A percentile compares a stretch with the other conserved stretches of the same genome.
Evolutionary conservation across 2,113 vertebrate genomes (phyloP).

Genomic region (Ornithorhynchus anatinus): DNA sequence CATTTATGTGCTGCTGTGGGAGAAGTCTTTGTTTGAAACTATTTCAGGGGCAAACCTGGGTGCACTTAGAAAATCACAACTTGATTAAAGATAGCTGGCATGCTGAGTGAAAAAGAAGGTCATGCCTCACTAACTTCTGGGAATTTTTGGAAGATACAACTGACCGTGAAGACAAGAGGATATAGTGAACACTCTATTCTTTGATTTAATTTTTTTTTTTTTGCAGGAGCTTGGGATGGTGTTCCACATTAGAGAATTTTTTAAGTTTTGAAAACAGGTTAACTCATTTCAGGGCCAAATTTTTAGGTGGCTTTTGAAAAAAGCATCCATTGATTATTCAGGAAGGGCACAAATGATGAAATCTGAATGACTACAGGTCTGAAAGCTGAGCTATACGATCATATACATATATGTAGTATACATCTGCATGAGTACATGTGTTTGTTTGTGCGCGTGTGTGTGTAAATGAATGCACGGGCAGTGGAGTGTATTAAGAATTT

Average conservation of each 20-base stretch:
- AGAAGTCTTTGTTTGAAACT: constrained; percentile 16
- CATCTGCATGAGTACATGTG: no score
- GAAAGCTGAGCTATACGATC: no score
- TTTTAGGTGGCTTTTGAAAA: not conserved
- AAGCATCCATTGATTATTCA: not conserved
- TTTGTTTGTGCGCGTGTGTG: no score
- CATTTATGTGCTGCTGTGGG: not conserved
- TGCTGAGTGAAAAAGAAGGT: constrained; percentile 25
- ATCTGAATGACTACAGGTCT: no score
- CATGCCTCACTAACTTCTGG: constrained; percentile 43
- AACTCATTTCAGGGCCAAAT: not conserved
- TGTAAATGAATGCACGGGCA: no score
- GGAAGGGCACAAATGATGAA: not conserved
- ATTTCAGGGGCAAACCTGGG: constrained; percentile 22
- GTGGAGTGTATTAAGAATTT: no score
- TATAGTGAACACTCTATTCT: constrained; percentile 33
- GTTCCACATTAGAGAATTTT: not conserved
- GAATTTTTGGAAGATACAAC: constrained; percentile 56
- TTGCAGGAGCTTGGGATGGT: not conserved
- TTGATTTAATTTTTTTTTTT: not conserved
- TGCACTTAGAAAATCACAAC: constrained; percentile 31
- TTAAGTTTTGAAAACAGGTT: not conserved
- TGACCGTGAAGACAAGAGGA: constrained; percentile 16
- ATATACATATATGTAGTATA: no score
- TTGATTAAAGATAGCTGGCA: constrained; percentile 32